Conservation (phyloP, 2,797 vertebrate genomes). For the Oreonectes daqikongensis region DNA sequence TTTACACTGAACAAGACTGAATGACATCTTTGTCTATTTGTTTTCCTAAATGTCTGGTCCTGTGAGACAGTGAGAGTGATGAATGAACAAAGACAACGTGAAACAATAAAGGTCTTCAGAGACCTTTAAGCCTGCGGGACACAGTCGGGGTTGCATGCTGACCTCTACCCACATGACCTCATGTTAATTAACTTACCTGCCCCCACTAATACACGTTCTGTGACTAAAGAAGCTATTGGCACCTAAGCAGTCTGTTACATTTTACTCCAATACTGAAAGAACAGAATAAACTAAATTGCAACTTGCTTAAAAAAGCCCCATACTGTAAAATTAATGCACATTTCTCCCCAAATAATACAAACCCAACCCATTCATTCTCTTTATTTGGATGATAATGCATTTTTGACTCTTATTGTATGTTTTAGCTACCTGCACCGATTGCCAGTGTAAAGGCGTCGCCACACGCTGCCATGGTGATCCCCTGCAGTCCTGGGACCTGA, state of each 20-base stretch:
- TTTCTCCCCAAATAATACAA: too few species aligned
- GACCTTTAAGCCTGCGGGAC: slow-evolving; percentile 54
- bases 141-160: slow-evolving; percentile 36
- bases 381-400: neutral
- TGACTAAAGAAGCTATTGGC: neutral
- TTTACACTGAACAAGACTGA: slow-evolving; percentile 25
- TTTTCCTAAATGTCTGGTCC: slow-evolving; percentile 57
- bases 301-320: too few species aligned
- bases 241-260: neutral
- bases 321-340: too few species aligned
- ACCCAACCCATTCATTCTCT: neutral
- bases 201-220: slow-evolving; percentile 1
- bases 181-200: slow-evolving; percentile 34
- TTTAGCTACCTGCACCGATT: slow-evolving; percentile 79
- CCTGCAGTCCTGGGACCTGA: slow-evolving; percentile 83
- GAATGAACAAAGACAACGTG: slow-evolving; percentile 65
- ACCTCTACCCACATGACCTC: slow-evolving; percentile 41
- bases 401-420: neutral
- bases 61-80: slow-evolving; percentile 56
- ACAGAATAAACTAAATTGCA: neutral
- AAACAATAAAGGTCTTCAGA: slow-evolving; percentile 64
- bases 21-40: slow-evolving; percentile 45
- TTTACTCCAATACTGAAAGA: neutral
- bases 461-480: slow-evolving; percentile 86
- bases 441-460: slow-evolving; percentile 96